Conservation (phyloP, 2,888 invertebrate genomes). For the Erebia ligea region DNA sequence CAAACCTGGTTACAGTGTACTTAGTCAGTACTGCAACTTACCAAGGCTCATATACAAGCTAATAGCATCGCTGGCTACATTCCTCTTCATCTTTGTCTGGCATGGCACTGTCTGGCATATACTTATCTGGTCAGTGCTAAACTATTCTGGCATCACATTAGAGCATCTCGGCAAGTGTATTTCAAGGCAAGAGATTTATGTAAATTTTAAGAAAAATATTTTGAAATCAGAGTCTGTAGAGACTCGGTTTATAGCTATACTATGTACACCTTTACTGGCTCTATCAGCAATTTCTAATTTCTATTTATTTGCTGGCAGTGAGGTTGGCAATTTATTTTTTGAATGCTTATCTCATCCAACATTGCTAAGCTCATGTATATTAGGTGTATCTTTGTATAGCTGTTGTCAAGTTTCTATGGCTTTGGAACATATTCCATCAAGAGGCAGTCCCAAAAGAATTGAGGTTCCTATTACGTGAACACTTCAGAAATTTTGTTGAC, state of each 20-base stretch:
- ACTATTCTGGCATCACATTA: constrained; percentile 89
- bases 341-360: constrained; percentile 78
- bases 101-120: constrained; percentile 92
- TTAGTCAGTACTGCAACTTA: constrained; percentile 56
- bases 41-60: constrained; percentile 82
- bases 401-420: constrained; percentile 77
- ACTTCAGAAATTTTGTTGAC: background rate
- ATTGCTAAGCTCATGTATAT: constrained; percentile 57
- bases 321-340: constrained; percentile 89
- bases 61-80: constrained; percentile 88
- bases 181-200: constrained; percentile 72
- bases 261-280: constrained; percentile 89
- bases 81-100: constrained; percentile 94
- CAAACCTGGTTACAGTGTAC: constrained; percentile 81
- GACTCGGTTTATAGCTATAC: constrained; percentile 86
- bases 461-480: background rate
- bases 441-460: constrained; percentile 48
- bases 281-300: constrained; percentile 93
- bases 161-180: constrained; percentile 85
- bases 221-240: constrained; percentile 71
- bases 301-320: constrained; percentile 91
- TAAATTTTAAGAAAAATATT: constrained; percentile 63
- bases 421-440: constrained; percentile 64
- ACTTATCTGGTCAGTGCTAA: constrained; percentile 93
- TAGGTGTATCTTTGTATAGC: constrained; percentile 66